Conservation (phyloP, 2,888 invertebrate species). For the Drosophila histrio region DNA sequence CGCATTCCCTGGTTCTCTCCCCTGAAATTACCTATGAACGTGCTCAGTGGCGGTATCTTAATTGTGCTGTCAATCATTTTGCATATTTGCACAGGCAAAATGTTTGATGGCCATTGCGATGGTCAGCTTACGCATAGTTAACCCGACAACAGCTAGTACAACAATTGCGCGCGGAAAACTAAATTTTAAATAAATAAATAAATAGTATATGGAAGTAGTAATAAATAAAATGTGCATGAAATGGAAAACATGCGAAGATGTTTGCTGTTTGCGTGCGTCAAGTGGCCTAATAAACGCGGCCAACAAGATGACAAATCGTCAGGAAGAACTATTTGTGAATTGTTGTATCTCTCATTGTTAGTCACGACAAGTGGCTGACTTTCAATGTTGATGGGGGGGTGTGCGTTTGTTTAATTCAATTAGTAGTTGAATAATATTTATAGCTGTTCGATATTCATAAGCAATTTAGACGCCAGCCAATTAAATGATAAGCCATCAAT, state of each 20-base stretch:
- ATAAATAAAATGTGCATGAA: slow-evolving; percentile 29
- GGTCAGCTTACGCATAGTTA: slow-evolving; percentile 43
- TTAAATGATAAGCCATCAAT: slow-evolving; percentile 47
- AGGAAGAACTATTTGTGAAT: slow-evolving; percentile 5
- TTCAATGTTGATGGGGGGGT: slow-evolving; percentile 6
- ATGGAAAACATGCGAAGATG: slow-evolving; percentile 28
- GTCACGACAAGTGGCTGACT: slow-evolving; percentile 27
- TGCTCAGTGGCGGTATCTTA: slow-evolving; percentile 55
- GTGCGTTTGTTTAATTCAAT: slow-evolving; percentile 29
- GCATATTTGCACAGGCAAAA: slow-evolving; percentile 72
- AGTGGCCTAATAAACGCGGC: slow-evolving; percentile 31
- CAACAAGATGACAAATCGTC: slow-evolving; percentile 29
- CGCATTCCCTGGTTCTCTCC: not conserved
- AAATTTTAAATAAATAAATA: slow-evolving; percentile 36
- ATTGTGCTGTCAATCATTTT: slow-evolving; percentile 80
- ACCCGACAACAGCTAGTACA: slow-evolving; percentile 6
- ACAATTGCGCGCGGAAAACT: slow-evolving; percentile 6
- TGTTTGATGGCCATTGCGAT: slow-evolving; percentile 53
- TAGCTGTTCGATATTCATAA: slow-evolving; percentile 35
- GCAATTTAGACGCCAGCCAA: slow-evolving; percentile 39
- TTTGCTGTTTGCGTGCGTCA: slow-evolving; percentile 38
- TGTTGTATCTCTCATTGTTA: slow-evolving; percentile 6
- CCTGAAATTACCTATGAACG: not conserved
- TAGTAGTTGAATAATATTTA: slow-evolving; percentile 36
- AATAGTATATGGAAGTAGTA: slow-evolving; percentile 9